Evolutionary conservation across 2,888 invertebrate genomes (phyloP), one percentile per base, ranked within the genome.

Genomic region (Drosophila robusta): DNA sequence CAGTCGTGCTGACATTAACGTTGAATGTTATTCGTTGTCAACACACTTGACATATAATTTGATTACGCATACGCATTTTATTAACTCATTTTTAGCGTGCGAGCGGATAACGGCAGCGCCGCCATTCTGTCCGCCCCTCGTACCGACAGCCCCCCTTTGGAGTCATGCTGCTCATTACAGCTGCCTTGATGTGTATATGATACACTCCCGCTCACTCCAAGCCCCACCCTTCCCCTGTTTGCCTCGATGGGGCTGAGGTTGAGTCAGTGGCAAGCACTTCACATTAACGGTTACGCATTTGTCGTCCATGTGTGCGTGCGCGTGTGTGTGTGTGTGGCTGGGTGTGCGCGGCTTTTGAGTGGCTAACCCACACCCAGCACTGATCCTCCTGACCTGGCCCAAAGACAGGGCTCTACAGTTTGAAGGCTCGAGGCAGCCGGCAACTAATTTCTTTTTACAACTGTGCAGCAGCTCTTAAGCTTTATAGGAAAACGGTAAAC

Each of bases 21-120:
- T 82, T 82, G 83, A 88, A 78, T 81, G 85, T 86, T 76, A 82
- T 74, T 78, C 88, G 88, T 87, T 85, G 84, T 85, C 84, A 85
- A 87, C 89, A 89, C 88, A 85, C 89, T 85, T 85, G 84, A 89
- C 84, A 89, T 89, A 85, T 89, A 87, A 85, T 85, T 89, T 85
- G 89, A 85, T 85, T 85, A 85, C 85, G 88, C 63, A 88, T 75
- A 85, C 85, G 85, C 87, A 85, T 89, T 84, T 85, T 85, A 85
- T 85, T 89, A 85, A 85, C 85, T 89, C 89, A 85, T 85, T 85
- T 85, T 82, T 70, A 85, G 79, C 74, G 36, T 64, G 69, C 22
- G 66, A 68, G 41, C 58, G 84, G 45, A 79, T 75, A 70, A 63
- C 70, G 56, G 46, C 69, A 38, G 34, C 50, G 24, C 47, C 51